These are phyloP conservation scores for Julus scanicus DNA, from an alignment of 2,888 invertebrate genomes.

Conservation along the genomic window DNA sequence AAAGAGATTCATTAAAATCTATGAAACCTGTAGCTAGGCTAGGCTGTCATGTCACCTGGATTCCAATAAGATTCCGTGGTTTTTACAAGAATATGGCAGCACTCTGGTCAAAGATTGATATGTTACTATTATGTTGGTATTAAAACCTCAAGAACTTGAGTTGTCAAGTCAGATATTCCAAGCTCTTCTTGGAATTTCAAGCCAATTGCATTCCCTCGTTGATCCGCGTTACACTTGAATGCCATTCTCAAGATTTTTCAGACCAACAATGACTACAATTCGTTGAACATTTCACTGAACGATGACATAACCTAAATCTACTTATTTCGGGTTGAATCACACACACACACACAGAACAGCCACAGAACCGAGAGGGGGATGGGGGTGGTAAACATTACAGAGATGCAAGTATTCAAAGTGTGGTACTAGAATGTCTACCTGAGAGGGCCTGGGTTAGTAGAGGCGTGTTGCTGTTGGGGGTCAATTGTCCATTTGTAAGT, in stretches of 20 bases:
- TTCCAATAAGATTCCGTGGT: background rate
- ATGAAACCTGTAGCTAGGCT: too few species aligned
- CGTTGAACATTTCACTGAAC: too few species aligned
- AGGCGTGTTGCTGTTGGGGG: constrained; percentile 95
- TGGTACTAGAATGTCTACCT: constrained; percentile 72
- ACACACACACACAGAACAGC: too few species aligned
- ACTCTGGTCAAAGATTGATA: too few species aligned
- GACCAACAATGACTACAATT: too few species aligned
- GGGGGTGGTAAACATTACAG: background rate
- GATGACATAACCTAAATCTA: too few species aligned
- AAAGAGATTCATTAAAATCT: too few species aligned
- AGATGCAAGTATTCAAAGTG: background rate
- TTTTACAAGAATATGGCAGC: background rate
- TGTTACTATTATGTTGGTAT: too few species aligned
- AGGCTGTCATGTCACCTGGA: background rate
- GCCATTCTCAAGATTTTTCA: too few species aligned
- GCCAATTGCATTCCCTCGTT: background rate
- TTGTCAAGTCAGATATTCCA: background rate
- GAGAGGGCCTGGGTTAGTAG: constrained; percentile 94
- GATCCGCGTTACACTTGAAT: too few species aligned
- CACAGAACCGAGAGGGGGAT: background rate
- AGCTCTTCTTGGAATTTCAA: background rate
- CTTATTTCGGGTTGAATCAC: too few species aligned
- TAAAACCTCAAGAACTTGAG: too few species aligned
- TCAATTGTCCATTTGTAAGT: constrained; percentile 94